These are phyloP conservation scores for Eupelmus urozonus DNA, from an alignment of 2,888 invertebrate species.

Conservation along the genomic window DNA sequence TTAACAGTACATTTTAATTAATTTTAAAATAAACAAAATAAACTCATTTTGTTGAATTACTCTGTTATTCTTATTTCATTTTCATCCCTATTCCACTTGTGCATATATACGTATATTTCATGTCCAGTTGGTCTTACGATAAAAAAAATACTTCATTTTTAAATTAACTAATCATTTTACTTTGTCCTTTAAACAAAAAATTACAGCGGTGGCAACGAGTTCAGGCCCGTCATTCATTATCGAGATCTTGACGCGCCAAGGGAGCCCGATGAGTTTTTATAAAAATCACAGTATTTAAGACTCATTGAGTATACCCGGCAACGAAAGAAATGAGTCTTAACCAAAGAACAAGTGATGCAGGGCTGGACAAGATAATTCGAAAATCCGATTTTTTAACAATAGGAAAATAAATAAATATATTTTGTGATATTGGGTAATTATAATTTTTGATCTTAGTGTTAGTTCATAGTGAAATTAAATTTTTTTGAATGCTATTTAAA, in stretches of 20 bases:
- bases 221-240: constrained; percentile 94
- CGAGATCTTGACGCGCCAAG: constrained; percentile 95
- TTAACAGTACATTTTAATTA: constrained; percentile 30
- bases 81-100: constrained; percentile 67
- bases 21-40: constrained; percentile 65
- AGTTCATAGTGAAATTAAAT: neutral
- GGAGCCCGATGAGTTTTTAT: constrained; percentile 92
- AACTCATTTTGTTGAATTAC: constrained; percentile 68
- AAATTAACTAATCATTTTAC: constrained; percentile 55
- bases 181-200: constrained; percentile 63
- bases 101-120: constrained; percentile 56
- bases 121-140: constrained; percentile 66
- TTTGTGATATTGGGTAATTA: constrained; percentile 7
- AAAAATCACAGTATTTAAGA: constrained; percentile 69
- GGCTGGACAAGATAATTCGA: constrained; percentile 27
- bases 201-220: constrained; percentile 88
- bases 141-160: constrained; percentile 21
- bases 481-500: too few relatives aligned
- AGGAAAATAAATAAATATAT: constrained; percentile 14
- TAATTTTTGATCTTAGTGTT: neutral
- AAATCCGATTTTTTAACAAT: neutral
- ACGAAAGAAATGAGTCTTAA: constrained; percentile 20
- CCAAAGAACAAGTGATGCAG: constrained; percentile 25
- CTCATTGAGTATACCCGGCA: constrained; percentile 38
- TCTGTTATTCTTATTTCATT: constrained; percentile 66